A percentile compares a stretch with the other conserved stretches of the same genome.
phyloP scores from a whole-genome alignment of 2,797 vertebrate genomes.

The Etheostoma nigrum region DNA sequence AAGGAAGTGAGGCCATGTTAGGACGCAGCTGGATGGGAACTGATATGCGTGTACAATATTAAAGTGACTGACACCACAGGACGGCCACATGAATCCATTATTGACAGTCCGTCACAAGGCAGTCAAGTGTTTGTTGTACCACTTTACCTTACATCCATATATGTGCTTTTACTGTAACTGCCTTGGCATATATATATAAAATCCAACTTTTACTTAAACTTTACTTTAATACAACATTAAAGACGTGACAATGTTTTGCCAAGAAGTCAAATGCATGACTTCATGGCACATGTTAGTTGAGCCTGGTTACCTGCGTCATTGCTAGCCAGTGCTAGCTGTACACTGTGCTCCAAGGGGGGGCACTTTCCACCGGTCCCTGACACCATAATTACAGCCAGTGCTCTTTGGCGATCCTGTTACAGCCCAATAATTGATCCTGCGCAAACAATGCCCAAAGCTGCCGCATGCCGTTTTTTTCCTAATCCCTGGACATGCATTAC shows the following conservation, averaged over 20 bases:
- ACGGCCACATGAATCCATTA: slow-evolving; percentile 40
- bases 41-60: slow-evolving; percentile 29
- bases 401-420: slow-evolving; percentile 82
- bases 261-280: slow-evolving; percentile 3
- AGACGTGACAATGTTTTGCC: slow-evolving; percentile 12
- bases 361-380: slow-evolving; percentile 73
- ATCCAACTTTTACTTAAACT: not conserved
- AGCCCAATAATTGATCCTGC: slow-evolving; percentile 83
- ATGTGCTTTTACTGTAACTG: not conserved
- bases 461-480: slow-evolving; percentile 79
- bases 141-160: slow-evolving; percentile 2
- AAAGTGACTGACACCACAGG: slow-evolving; percentile 20
- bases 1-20: slow-evolving; percentile 3
- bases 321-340: slow-evolving; percentile 29
- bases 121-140: slow-evolving; percentile 23
- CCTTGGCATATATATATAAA: not conserved
- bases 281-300: slow-evolving; percentile 10
- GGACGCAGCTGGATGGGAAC: slow-evolving; percentile 25
- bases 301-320: slow-evolving; percentile 30
- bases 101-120: slow-evolving; percentile 42
- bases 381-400: slow-evolving; percentile 79
- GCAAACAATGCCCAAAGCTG: slow-evolving; percentile 77
- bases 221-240: slow-evolving; percentile 2
- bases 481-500: slow-evolving; percentile 86
- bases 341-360: slow-evolving; percentile 50